phyloP scores from a whole-genome alignment of 2,888 invertebrate genomes.

The Acrobasis consociella region DNA sequence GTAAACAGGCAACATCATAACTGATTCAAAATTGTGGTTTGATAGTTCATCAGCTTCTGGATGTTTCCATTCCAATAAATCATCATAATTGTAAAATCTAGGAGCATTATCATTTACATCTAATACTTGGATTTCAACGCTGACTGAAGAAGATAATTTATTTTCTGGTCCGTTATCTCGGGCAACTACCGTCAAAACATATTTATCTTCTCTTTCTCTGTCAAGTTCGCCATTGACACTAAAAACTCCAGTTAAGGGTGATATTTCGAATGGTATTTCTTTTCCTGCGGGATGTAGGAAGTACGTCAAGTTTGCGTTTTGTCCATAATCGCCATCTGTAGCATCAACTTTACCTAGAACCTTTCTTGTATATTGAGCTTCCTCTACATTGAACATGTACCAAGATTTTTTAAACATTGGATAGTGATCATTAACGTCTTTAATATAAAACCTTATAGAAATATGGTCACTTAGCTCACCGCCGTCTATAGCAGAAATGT shows the following conservation, averaged over 20 bases:
- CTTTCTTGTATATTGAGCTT: slow-evolving; percentile 88
- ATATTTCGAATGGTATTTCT: slow-evolving; percentile 86
- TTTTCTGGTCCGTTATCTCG: slow-evolving; percentile 86
- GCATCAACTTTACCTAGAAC: slow-evolving; percentile 90
- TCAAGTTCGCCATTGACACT: slow-evolving; percentile 90
- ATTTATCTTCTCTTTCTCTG: slow-evolving; percentile 87
- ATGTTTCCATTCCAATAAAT: slow-evolving; percentile 77
- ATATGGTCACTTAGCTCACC: slow-evolving; percentile 88
- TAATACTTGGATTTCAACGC: slow-evolving; percentile 90
- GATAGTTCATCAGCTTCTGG: slow-evolving; percentile 70
- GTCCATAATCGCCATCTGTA: slow-evolving; percentile 90
- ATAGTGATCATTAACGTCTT: slow-evolving; percentile 92
- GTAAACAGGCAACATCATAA: slow-evolving; percentile 87
- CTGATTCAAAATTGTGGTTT: slow-evolving; percentile 80
- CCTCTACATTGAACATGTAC: slow-evolving; percentile 92
- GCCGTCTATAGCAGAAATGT: slow-evolving; percentile 89
- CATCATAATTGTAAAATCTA: slow-evolving; percentile 89
- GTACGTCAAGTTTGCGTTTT: slow-evolving; percentile 90
- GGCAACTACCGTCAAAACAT: slow-evolving; percentile 88
- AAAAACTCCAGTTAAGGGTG: slow-evolving; percentile 86
- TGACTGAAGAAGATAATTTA: slow-evolving; percentile 87
- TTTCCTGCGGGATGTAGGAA: slow-evolving; percentile 77
- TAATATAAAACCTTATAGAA: slow-evolving; percentile 87
- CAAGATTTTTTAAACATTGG: slow-evolving; percentile 92
- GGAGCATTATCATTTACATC: slow-evolving; percentile 94